phyloP scores from a whole-genome alignment of 2,797 vertebrate genomes.

The Phrynocephalus forsythii region DNA sequence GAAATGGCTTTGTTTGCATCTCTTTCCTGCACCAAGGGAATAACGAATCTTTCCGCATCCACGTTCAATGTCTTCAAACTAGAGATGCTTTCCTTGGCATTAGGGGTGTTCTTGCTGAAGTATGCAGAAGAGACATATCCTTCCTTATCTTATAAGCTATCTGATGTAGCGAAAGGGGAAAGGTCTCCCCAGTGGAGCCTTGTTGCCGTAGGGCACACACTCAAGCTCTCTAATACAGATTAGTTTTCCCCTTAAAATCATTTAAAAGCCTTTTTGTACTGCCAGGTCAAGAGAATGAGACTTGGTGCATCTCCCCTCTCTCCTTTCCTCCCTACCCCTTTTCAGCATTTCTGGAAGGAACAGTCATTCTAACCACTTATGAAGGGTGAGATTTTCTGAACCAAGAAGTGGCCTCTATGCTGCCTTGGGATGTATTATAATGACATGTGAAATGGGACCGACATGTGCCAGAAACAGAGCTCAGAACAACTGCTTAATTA shows the following conservation, averaged over 20 bases:
- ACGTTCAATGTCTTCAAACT: background rate
- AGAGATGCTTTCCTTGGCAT: background rate
- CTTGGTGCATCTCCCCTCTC: no score
- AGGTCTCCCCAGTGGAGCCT: background rate
- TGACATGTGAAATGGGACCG: no score
- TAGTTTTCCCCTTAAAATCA: constrained; percentile 5
- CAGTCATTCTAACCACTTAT: background rate
- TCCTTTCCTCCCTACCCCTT: background rate
- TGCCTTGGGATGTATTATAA: background rate
- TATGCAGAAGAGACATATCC: background rate
- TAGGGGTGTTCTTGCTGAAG: background rate
- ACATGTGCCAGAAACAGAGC: background rate
- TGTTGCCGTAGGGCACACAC: background rate
- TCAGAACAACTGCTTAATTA: background rate
- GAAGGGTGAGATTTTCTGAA: background rate
- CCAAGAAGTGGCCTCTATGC: background rate
- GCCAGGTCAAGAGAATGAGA: background rate
- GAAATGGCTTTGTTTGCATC: background rate
- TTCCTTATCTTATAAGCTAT: background rate
- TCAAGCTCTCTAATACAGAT: background rate
- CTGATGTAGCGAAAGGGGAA: background rate
- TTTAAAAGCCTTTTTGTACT: background rate
- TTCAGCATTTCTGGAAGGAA: background rate
- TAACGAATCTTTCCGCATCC: background rate
- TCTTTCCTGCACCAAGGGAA: background rate